Evolutionary conservation across 2,888 invertebrate species (phyloP), one percentile per base, ranked within the genome.

Genomic region (Platerodrilus igneus): DNA sequence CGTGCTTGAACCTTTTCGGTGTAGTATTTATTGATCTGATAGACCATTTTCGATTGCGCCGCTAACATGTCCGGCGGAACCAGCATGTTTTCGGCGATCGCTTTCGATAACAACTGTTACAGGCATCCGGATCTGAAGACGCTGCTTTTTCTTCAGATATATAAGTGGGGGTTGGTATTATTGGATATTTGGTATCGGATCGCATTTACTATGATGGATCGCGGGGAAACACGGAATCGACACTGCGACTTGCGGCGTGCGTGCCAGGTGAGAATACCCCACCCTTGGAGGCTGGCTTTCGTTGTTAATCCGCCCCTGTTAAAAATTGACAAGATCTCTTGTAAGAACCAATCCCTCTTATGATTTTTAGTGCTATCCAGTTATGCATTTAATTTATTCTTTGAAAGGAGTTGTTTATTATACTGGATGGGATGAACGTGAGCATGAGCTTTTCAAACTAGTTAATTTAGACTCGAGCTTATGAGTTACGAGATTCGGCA

Each of bases 1-100:
- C 94, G 75, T 55, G 81, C 77, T 69, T 89, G 87, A 48, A 94
- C 94, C 45, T 91, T 78, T 63, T 94, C 93, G 54, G 85, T 86
- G 73, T 88, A 91, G 71, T 86, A 94, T 68, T 89, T 89, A 74
- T 92, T 92, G 75, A 94, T 81, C 71, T 95, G 94, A 71, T 92
- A 94, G 63, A 92, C 83, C 76, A 93, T 86, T 69, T 91, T 91
- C 59, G 90, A 88, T 73, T 93, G 93, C 52, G 92, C 89, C 61
- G 88, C 87, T 77, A 94, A 79, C 89, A 92, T 90, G 72, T 89
- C 90, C 62, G 88, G 83, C 60, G 90, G 90, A 64, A 90, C 89
- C 70, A 90, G 77, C 90, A 90, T 90, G 69, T 72, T 79, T 68
- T 59, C 57, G 41, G 53, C 45, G 53, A 52, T 36, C 37, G 40